Evolutionary conservation across 1,140 invertebrate genomes (phyloP).

Genomic region (Argopecten irradians): DNA sequence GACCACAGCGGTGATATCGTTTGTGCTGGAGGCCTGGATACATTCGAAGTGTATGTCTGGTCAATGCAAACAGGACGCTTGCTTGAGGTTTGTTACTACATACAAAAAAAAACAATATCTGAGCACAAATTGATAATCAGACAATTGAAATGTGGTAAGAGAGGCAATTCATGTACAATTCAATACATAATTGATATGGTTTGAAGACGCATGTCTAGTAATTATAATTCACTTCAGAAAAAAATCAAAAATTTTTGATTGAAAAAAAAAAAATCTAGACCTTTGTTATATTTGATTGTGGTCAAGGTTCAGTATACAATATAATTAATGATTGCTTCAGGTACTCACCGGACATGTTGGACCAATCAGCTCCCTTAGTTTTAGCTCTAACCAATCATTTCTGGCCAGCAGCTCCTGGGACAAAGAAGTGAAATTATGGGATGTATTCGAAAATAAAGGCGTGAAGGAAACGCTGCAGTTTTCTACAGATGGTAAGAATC

Average conservation of each 20-base stretch:
- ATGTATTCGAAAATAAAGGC: constrained; percentile 88
- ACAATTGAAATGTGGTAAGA: too few relatives aligned
- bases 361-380: constrained; percentile 89
- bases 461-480: constrained; percentile 90
- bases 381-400: constrained; percentile 85
- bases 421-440: constrained; percentile 94
- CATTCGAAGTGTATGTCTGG: constrained; percentile 97
- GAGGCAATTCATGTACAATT: too few relatives aligned
- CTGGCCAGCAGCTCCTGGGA: constrained; percentile 96
- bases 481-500: constrained; percentile 84
- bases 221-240: too few relatives aligned
- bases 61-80: constrained; percentile 93
- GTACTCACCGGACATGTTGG: constrained; percentile 94
- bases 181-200: too few relatives aligned
- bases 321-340: constrained; percentile 74
- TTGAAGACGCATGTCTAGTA: too few relatives aligned
- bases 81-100: constrained; percentile 83
- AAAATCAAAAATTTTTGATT: too few relatives aligned
- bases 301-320: not conserved
- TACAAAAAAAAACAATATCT: too few relatives aligned
- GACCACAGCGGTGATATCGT: constrained; percentile 94
- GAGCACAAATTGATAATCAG: too few relatives aligned
- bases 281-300: not conserved
- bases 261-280: not conserved
- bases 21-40: constrained; percentile 93